phyloP scores from a whole-genome alignment of 2,797 vertebrate species.

The Coregonus sp. region DNA sequence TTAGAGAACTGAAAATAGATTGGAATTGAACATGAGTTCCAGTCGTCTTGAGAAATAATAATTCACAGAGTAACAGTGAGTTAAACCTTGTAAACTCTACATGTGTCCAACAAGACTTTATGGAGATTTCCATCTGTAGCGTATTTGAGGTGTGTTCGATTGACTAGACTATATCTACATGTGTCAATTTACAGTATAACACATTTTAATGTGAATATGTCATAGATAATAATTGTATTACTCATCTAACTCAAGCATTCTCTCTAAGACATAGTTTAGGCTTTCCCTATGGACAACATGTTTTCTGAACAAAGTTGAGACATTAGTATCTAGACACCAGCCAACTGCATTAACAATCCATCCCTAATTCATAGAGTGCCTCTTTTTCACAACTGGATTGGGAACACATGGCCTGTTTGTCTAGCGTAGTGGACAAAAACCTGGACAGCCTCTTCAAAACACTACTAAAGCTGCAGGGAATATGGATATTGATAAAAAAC shows the following conservation, averaged over 20 bases:
- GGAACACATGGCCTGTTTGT: constrained; percentile 13
- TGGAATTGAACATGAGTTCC: neutral
- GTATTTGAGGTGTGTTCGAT: neutral
- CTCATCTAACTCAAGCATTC: neutral
- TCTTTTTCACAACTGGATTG: constrained; percentile 10
- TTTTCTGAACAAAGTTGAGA: constrained; percentile 1
- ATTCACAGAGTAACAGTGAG: neutral
- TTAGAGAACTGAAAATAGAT: neutral
- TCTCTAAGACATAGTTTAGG: neutral
- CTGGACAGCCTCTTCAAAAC: constrained; percentile 23
- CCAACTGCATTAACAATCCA: constrained; percentile 1
- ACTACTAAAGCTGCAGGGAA: constrained; percentile 32
- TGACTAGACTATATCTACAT: neutral
- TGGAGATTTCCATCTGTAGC: neutral
- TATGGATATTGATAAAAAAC: constrained; percentile 60
- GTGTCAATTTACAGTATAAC: neutral
- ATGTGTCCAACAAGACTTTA: neutral
- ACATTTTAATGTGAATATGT: neutral
- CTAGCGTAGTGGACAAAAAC: constrained; percentile 18
- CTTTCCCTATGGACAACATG: neutral
- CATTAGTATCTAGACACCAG: neutral
- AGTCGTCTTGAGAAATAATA: neutral
- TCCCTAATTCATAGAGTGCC: neutral
- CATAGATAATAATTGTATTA: neutral
- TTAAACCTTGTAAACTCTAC: neutral